Conservation (phyloP, 2,888 invertebrate species). For the Nycteola revayana region DNA sequence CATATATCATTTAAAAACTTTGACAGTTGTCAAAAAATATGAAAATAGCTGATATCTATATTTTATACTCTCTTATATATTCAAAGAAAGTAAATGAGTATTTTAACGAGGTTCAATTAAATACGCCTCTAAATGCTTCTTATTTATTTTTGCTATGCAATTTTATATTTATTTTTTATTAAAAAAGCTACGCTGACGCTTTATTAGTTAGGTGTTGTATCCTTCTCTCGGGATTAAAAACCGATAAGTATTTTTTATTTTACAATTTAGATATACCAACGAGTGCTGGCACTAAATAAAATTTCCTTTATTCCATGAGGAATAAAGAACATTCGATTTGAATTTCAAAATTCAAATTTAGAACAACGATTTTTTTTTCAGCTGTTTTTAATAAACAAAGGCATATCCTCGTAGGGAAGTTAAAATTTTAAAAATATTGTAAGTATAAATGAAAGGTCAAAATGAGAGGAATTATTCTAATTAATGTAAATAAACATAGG, state of each 20-base stretch:
- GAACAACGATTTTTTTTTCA: conserved; percentile 14
- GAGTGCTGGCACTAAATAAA: background rate
- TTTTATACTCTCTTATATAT: conserved; percentile 66
- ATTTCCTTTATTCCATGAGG: background rate
- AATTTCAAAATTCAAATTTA: background rate
- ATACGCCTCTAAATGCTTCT: conserved; percentile 38
- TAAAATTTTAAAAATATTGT: conserved; percentile 53
- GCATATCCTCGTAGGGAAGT: conserved; percentile 70
- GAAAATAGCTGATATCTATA: conserved; percentile 48
- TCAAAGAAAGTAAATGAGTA: conserved; percentile 31
- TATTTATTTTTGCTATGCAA: conserved; percentile 68
- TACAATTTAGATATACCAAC: background rate
- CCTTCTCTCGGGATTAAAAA: conserved; percentile 3
- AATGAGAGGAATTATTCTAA: conserved; percentile 78
- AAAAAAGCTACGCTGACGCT: conserved; percentile 41
- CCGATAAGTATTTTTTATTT: background rate
- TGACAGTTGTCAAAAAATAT: background rate
- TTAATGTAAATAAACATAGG: conserved; percentile 73
- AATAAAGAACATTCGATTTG: too few relatives aligned
- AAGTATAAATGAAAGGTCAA: conserved; percentile 77
- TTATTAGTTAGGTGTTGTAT: conserved; percentile 33
- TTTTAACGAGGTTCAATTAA: conserved; percentile 19
- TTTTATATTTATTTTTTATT: conserved; percentile 38
- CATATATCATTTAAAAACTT: conserved; percentile 1
- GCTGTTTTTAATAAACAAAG: conserved; percentile 39